These are phyloP conservation scores for Rhamphomyia laevipes DNA, from an alignment of 2,888 invertebrate species.

Conservation along the genomic window DNA sequence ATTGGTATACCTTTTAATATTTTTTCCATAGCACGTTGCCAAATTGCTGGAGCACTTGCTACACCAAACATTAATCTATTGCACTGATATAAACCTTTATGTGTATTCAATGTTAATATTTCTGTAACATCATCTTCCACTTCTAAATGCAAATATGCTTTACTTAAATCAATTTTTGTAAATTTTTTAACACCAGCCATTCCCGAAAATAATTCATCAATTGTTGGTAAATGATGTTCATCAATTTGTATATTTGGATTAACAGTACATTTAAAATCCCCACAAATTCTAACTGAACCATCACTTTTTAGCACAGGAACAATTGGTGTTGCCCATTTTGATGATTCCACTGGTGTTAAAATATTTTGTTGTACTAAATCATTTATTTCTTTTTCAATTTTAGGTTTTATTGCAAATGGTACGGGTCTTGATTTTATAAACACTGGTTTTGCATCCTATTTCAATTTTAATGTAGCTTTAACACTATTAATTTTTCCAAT, in stretches of 20 bases:
- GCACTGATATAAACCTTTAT: conserved; percentile 25
- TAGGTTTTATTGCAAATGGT: conserved; percentile 16
- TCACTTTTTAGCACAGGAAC: conserved; percentile 23
- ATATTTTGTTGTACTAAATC: conserved; percentile 11
- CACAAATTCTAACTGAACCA: conserved; percentile 18
- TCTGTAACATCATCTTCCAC: conserved; percentile 20
- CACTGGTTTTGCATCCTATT: conserved; percentile 13
- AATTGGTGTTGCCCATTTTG: conserved; percentile 26
- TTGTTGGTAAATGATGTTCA: conserved; percentile 19
- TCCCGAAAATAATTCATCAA: conserved; percentile 17
- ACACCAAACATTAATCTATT: conserved; percentile 29
- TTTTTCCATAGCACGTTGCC: conserved; percentile 25
- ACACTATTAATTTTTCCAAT: conserved; percentile 8
- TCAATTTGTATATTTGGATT: conserved; percentile 20
- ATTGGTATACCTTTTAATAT: conserved; percentile 21
- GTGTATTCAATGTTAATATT: conserved; percentile 24
- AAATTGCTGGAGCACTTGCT: conserved; percentile 28
- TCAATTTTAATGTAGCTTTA: conserved; percentile 13
- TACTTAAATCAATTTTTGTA: conserved; percentile 20
- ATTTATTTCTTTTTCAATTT: conserved; percentile 15
- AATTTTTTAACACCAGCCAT: conserved; percentile 16
- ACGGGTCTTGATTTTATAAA: conserved; percentile 18
- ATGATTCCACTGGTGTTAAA: conserved; percentile 16
- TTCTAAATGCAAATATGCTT: conserved; percentile 27
- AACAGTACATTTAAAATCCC: conserved; percentile 17